Evolutionary conservation across 2,797 vertebrate species (phyloP).

Genomic region (Hydrophis major): DNA sequence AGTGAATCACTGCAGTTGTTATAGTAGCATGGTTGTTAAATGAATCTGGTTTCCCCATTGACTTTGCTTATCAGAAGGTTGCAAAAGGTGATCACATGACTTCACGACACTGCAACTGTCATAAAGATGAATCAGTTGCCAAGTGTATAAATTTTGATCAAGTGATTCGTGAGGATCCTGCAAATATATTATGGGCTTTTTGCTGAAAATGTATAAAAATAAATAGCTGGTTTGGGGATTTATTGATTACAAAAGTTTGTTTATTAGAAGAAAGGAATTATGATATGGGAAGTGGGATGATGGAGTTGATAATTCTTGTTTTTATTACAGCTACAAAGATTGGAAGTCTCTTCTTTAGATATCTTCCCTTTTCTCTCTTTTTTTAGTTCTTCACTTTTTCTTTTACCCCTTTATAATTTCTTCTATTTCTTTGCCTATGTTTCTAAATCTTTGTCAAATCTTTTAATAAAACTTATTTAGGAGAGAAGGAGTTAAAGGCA

Average conservation of each 20-base stretch:
- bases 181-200: neutral
- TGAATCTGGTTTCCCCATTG: neutral
- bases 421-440: neutral
- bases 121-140: neutral
- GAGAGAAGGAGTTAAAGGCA: neutral
- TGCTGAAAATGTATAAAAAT: neutral
- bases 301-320: neutral
- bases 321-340: neutral
- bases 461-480: neutral
- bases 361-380: neutral
- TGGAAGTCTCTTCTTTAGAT: neutral
- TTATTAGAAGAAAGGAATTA: neutral
- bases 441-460: neutral
- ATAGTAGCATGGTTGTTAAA: neutral
- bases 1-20: neutral
- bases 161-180: neutral
- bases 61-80: neutral
- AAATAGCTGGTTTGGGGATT: neutral
- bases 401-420: neutral
- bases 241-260: neutral
- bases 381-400: neutral
- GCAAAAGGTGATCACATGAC: neutral
- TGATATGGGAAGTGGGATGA: neutral
- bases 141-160: neutral
- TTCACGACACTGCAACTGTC: neutral